Conservation (phyloP, 1,140 invertebrate genomes). For the Cataglyphis hispanica region DNA sequence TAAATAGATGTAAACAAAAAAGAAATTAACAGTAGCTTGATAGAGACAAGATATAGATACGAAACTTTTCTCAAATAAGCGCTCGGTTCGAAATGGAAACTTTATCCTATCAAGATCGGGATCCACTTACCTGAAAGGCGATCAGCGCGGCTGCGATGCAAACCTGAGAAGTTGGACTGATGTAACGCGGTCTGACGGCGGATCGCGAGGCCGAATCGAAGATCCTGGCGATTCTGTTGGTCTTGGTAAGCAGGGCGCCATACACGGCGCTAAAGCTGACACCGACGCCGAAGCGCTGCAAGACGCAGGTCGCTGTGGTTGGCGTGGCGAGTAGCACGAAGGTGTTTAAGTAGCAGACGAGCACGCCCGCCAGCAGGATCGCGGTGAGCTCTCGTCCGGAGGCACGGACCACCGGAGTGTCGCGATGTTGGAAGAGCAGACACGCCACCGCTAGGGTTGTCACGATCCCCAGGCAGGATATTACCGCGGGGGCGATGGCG, state of each 20-base stretch:
- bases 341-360: conserved; percentile 89
- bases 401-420: conserved; percentile 94
- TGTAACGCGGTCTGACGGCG: conserved; percentile 90
- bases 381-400: conserved; percentile 94
- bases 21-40: too few relatives aligned
- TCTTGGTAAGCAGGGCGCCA: conserved; percentile 92
- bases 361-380: conserved; percentile 89
- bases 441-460: conserved; percentile 89
- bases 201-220: conserved; percentile 91
- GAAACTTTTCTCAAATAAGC: not conserved
- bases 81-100: not conserved
- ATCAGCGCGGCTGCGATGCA: conserved; percentile 90
- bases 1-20: too few relatives aligned
- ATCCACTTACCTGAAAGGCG: conserved; percentile 84
- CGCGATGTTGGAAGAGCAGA: conserved; percentile 90
- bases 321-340: conserved; percentile 89
- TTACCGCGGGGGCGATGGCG: conserved; percentile 89
- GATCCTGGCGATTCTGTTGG: conserved; percentile 92
- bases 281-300: conserved; percentile 90
- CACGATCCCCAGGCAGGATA: conserved; percentile 90
- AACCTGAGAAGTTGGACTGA: conserved; percentile 92
- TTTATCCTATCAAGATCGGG: not conserved
- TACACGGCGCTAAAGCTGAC: conserved; percentile 92
- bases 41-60: not conserved
- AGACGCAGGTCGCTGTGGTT: conserved; percentile 88